Base-by-base conservation (phyloP, 2,113 vertebrate species). In the Cephalopholis sonnerati region DNA sequence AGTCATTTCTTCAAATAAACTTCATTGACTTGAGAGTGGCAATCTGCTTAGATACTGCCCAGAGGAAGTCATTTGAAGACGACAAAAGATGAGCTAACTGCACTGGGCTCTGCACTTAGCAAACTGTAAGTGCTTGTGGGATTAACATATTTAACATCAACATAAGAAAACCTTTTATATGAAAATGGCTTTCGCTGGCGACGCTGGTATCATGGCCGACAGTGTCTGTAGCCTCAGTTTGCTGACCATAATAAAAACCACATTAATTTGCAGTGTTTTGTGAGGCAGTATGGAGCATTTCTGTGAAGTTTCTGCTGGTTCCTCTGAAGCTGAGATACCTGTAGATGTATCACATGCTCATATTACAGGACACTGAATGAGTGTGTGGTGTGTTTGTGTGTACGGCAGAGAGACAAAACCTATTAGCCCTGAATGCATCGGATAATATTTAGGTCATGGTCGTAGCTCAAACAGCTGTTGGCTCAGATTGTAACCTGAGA, bases 381-480 rank as follows among this genome's bases (percentile, higher is more conserved):
- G 20, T 66, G 62, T 61, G 48, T 51, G 62, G 51, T 55, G 12
- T 41, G 15, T 12, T n/a, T 61, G 63, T n/a, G 50, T 62, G 29
- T n/a, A 13, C 8, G 27, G 2, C n/a, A 20, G 36, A 24, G 62
- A 70, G 17, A 61, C 80, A 68, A 75, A 81, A 75, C 61, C 70
- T 83, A 83, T 88, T 81, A 87, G 64, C 53, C 48, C 39, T 53
- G 62, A 71, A 89, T 81, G 83, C 82, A 89, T 93, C 69, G 74
- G 64, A 70, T 83, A 53, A 91, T 91, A 93, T 94, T 93, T 79
- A 93, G 92, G 93, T 89, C 93, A 93, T 77, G 2, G 3, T 64
- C 83, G 73, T 77, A 75, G 82, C 83, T 90, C 65, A 81, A 86
- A 90, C 88, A 91, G 87, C 88, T 88, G 89, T 76, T 89, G 85